Evolutionary conservation across 2,888 invertebrate species (phyloP), one percentile per base, ranked within the genome.

Genomic region (Plusia festucae): DNA sequence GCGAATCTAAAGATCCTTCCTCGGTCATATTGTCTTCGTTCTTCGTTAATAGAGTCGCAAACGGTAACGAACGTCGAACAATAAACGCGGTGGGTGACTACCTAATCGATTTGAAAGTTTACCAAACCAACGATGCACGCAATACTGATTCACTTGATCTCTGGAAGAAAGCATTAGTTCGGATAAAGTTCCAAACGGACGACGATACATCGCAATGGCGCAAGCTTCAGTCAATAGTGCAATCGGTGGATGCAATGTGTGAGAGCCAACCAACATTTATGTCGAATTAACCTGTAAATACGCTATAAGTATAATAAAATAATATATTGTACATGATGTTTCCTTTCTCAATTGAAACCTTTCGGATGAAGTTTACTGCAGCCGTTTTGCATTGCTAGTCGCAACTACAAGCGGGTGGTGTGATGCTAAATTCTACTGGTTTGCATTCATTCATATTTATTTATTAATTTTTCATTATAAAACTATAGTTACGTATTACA

Each of bases 11-110:
- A 51, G 20, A 51, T 51, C 18, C 51, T 51, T 51, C 51, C 20
- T 51, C 51, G 22, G 18, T 20, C 51, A 22, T 13, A 51, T 20
- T 51, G 51, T 51, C 51, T 20, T 51, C 22, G 51, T 22, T 20
- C 51, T 51, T 51, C 51, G 51, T 51, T 51, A 51, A 51, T 51
- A 51, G 51, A 51, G 51, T 62, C n/a, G 40, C 40, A 15, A n/a
- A 40, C 40, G 34, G 40, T 40, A 40, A 40, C n/a, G 40, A 40
- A 40, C 40, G 40, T 15, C 40, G 40, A 40, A 40, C n/a, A 40
- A 15, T n/a, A 40, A 40, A 40, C 40, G 40, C 40, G 40, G 40
- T 40, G 40, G 40, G 40, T 40, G 40, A 40, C 40, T 40, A 40
- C 40, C n/a, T 40, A 40, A 40, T 40, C 40, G 40, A 40, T 40